A percentile compares a stretch with the other conserved stretches of the same genome.
phyloP scores from a whole-genome alignment of 2,797 vertebrate species.

The Presbytis comata region DNA sequence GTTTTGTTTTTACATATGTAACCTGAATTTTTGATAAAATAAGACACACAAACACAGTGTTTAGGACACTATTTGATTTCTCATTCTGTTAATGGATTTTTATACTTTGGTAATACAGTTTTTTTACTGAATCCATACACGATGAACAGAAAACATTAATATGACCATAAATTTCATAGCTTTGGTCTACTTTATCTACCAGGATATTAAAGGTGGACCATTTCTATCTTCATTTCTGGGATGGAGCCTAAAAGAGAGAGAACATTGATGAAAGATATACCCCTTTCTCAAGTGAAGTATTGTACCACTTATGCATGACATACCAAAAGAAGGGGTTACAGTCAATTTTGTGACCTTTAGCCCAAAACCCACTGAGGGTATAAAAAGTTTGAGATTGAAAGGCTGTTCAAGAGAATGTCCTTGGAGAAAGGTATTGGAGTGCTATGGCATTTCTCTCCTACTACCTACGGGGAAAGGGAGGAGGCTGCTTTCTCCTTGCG shows the following conservation, averaged over 20 bases:
- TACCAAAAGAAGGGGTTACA: neutral
- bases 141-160: neutral
- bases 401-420: neutral
- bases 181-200: neutral
- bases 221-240: neutral
- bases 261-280: neutral
- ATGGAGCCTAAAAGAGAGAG: neutral
- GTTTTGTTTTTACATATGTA: neutral
- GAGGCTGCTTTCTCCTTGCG: neutral
- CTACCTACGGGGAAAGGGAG: neutral
- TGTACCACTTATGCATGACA: neutral
- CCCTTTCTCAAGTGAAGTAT: neutral
- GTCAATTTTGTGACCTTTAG: neutral
- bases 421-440: neutral
- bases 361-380: neutral
- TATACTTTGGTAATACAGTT: constrained; percentile 11
- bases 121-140: neutral
- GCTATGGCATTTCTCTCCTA: neutral
- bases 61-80: neutral
- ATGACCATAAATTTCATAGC: neutral
- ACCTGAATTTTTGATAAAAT: neutral
- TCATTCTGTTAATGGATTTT: neutral
- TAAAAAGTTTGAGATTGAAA: neutral
- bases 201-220: neutral
- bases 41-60: neutral